Evolutionary conservation across 2,797 vertebrate genomes (phyloP).

Genomic region (Diceros bicornis): DNA sequence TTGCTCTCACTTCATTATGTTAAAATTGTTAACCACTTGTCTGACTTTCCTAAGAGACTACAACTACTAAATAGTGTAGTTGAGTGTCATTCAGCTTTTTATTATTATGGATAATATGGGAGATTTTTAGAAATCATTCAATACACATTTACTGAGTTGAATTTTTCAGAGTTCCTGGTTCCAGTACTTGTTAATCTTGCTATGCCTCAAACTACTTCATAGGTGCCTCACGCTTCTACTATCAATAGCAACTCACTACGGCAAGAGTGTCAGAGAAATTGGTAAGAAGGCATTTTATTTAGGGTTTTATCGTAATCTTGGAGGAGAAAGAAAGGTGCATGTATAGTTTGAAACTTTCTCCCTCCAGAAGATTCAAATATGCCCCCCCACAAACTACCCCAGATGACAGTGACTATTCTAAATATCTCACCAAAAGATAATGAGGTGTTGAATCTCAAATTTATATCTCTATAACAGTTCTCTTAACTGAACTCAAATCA

Average conservation of each 20-base stretch:
- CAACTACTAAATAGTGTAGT: background rate
- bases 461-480: background rate
- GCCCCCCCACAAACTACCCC: background rate
- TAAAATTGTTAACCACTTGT: background rate
- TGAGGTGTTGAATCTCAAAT: background rate
- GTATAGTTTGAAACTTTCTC: background rate
- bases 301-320: background rate
- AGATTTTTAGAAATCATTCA: slow-evolving; percentile 9
- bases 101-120: background rate
- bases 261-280: background rate
- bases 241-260: background rate
- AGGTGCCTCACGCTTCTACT: background rate
- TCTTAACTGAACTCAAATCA: background rate
- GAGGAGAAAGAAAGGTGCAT: background rate
- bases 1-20: background rate
- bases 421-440: background rate
- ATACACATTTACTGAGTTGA: background rate
- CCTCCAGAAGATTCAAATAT: background rate
- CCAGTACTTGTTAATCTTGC: background rate
- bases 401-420: background rate
- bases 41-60: background rate
- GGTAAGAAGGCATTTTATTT: background rate
- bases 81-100: background rate
- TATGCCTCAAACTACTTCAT: background rate
- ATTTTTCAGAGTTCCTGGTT: background rate